phyloP scores from a whole-genome alignment of 2,888 invertebrate species.

The Troides oblongomaculatus region DNA sequence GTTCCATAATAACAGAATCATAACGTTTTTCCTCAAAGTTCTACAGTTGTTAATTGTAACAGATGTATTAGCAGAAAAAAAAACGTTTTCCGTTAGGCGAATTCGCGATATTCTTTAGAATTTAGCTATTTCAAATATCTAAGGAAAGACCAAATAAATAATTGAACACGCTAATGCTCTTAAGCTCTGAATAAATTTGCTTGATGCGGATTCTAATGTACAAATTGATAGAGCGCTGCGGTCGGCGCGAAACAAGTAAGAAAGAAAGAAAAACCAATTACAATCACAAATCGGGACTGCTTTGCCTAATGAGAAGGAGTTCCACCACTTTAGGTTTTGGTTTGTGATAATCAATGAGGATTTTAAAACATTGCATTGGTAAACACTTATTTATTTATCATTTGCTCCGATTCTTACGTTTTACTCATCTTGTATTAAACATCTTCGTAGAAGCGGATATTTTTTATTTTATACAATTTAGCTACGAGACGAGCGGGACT shows the following conservation, averaged over 20 bases:
- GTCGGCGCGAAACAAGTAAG: conserved; percentile 20
- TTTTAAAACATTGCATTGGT: background rate
- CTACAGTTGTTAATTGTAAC: too few relatives aligned
- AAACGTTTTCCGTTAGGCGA: background rate
- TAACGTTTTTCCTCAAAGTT: too few relatives aligned
- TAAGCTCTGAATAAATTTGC: conserved; percentile 29
- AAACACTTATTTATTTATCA: background rate
- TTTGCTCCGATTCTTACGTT: too few relatives aligned
- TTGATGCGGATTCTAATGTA: conserved; percentile 25
- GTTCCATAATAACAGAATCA: too few relatives aligned
- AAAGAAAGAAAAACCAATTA: conserved; percentile 27
- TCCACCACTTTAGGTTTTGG: conserved; percentile 17
- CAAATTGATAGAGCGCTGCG: conserved; percentile 27
- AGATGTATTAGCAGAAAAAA: too few relatives aligned
- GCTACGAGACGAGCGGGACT: too few relatives aligned
- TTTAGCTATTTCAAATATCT: conserved; percentile 22
- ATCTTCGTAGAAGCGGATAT: too few relatives aligned
- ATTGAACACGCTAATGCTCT: conserved; percentile 29
- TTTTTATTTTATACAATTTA: too few relatives aligned
- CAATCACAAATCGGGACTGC: conserved; percentile 27
- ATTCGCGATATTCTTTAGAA: conserved; percentile 19
- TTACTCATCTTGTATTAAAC: too few relatives aligned
- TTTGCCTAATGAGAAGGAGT: conserved; percentile 26
- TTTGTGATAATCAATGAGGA: conserved; percentile 1
- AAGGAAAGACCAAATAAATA: conserved; percentile 22